Conservation (phyloP, 2,113 vertebrate species). For the Isurus oxyrinchus region DNA sequence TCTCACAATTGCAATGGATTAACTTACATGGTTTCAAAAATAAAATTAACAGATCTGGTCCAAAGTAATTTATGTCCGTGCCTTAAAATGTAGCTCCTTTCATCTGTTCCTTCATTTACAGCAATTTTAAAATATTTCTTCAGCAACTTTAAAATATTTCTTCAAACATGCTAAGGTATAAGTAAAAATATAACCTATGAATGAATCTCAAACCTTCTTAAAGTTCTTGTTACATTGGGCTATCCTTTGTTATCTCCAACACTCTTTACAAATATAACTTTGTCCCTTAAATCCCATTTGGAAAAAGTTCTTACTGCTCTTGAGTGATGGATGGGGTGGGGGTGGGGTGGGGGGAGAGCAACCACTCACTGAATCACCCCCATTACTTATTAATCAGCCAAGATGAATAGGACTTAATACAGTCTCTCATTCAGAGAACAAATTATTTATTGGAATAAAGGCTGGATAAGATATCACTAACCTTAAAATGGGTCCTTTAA, state of each 20-base stretch:
- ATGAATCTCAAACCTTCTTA: neutral
- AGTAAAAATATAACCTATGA: neutral
- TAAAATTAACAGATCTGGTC: neutral
- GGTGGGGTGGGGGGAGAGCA: too few species aligned
- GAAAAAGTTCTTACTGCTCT: neutral
- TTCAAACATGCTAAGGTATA: neutral
- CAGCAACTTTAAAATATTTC: neutral
- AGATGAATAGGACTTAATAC: too few species aligned
- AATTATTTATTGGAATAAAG: too few species aligned
- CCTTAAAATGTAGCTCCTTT: neutral
- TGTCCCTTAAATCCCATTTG: neutral
- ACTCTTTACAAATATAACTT: neutral
- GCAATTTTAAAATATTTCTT: neutral
- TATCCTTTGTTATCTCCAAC: neutral
- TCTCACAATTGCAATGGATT: neutral
- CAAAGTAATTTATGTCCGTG: neutral
- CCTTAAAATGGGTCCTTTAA: too few species aligned
- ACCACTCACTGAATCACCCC: too few species aligned
- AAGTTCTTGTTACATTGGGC: neutral
- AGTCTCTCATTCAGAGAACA: too few species aligned
- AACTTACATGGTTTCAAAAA: neutral
- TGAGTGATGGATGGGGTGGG: neutral
- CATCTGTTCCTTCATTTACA: neutral
- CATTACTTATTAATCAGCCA: too few species aligned
- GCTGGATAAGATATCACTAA: too few species aligned